A percentile compares a stretch with the other conserved stretches of the same genome.
Evolutionary conservation across 2,888 invertebrate genomes (phyloP).

Genomic region (Hirudinaria manillensis): DNA sequence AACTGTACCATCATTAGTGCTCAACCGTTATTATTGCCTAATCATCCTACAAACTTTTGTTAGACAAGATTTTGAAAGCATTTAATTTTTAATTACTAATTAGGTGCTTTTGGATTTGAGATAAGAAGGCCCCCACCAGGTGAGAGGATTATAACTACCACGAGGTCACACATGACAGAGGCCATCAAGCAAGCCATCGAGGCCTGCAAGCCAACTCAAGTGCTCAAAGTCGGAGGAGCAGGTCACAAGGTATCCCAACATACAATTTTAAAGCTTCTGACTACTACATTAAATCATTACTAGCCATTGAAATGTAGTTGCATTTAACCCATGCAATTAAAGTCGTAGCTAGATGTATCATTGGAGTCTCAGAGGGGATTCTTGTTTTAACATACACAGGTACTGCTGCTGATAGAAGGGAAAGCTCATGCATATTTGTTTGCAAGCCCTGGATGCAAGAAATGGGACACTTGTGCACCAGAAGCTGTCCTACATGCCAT

Average conservation of each 20-base stretch:
- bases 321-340: no score
- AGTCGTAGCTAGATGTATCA: background rate
- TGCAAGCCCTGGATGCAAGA: constrained; percentile 88
- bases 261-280: background rate
- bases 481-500: constrained; percentile 82
- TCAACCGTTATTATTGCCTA: background rate
- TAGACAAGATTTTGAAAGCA: background rate
- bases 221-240: constrained; percentile 83
- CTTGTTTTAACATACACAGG: constrained; percentile 57
- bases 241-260: constrained; percentile 73
- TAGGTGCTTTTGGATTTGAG: constrained; percentile 48
- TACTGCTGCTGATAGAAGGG: constrained; percentile 82
- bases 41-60: background rate
- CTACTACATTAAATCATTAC: no score
- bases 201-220: constrained; percentile 73
- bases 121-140: constrained; percentile 56
- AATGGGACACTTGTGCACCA: constrained; percentile 98
- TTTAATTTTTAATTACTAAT: background rate
- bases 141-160: constrained; percentile 78
- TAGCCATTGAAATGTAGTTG: no score
- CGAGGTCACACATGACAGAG: constrained; percentile 80
- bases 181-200: constrained; percentile 76
- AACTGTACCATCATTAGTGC: no score
- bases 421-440: constrained; percentile 92
- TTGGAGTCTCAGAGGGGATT: background rate